These are phyloP conservation scores for Artemia franciscana DNA, from an alignment of 1,140 invertebrate genomes.

Conservation along the genomic window DNA sequence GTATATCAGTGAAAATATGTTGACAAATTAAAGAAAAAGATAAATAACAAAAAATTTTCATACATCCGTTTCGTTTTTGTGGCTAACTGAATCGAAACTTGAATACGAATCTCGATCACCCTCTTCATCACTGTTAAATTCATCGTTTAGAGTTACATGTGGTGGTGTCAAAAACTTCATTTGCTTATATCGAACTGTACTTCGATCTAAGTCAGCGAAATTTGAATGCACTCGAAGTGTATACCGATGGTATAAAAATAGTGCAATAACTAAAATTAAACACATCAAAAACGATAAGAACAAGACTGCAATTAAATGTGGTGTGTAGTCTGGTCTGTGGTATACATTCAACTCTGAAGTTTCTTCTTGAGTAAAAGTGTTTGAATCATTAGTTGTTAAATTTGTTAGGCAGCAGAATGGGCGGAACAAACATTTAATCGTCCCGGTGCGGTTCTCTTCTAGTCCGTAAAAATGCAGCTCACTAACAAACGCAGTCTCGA, in stretches of 20 bases:
- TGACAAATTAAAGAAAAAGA: background rate
- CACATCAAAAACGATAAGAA: background rate
- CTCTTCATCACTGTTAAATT: background rate
- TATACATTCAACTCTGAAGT: background rate
- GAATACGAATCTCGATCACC: background rate
- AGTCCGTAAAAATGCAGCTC: background rate
- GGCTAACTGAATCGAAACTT: background rate
- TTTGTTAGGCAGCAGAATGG: background rate
- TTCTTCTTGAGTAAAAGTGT: background rate
- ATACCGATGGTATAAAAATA: background rate
- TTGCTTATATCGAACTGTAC: background rate
- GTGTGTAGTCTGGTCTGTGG: background rate
- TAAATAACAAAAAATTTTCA: background rate
- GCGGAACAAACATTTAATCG: background rate
- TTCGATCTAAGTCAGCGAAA: background rate
- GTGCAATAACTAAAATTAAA: background rate
- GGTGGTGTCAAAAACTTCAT: background rate
- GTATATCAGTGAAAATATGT: too few relatives aligned
- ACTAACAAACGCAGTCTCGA: background rate
- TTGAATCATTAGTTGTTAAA: background rate
- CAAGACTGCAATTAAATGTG: background rate
- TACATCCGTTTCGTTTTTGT: background rate
- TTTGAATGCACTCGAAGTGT: background rate
- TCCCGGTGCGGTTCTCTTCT: background rate
- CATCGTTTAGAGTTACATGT: background rate